Evolutionary conservation across 2,113 vertebrate genomes (phyloP).

Genomic region (Tachycineta bicolor): DNA sequence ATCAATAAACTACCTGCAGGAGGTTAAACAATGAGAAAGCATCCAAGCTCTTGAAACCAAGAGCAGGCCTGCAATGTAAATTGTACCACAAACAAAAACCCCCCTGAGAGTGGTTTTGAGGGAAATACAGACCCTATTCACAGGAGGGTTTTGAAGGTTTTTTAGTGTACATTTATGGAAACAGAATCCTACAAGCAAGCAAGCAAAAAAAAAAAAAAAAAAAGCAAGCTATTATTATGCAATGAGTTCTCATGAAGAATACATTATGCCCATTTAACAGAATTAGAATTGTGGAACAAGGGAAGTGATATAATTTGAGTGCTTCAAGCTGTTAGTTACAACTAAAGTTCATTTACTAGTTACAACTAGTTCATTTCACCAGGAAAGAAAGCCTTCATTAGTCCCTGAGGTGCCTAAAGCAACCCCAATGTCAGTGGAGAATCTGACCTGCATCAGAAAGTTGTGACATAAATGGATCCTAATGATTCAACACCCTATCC

Average conservation of each 20-base stretch:
- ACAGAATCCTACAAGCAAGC: neutral
- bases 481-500: neutral
- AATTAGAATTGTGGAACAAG: neutral
- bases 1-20: neutral
- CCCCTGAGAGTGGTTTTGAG: neutral
- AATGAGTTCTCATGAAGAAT: neutral
- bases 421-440: neutral
- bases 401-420: neutral
- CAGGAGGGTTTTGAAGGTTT: neutral
- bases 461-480: neutral
- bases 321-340: neutral
- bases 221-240: neutral
- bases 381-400: neutral
- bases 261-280: neutral
- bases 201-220: neutral
- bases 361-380: neutral
- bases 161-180: neutral
- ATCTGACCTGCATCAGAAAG: neutral
- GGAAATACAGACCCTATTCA: neutral
- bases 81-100: neutral
- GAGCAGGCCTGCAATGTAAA: neutral
- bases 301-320: neutral
- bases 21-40: neutral
- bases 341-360: neutral
- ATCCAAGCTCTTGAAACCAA: neutral